A percentile compares a stretch with the other conserved stretches of the same genome.
These are phyloP conservation scores for Sipha flava DNA, from an alignment of 1,140 invertebrate genomes.

Conservation along the genomic window DNA sequence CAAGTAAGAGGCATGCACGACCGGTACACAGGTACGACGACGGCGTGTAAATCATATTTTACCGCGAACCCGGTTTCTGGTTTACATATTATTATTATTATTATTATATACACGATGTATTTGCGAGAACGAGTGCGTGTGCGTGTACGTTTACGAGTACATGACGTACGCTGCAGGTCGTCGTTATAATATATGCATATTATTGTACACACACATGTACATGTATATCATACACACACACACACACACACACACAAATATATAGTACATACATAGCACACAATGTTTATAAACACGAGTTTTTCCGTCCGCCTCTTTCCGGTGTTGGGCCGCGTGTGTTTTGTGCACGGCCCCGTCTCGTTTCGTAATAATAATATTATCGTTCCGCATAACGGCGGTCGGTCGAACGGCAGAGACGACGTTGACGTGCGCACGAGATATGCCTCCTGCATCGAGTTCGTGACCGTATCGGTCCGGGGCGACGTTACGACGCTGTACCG, in stretches of 20 bases:
- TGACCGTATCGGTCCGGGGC: background rate
- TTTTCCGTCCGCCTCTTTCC: background rate
- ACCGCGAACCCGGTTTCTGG: background rate
- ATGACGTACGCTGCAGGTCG: background rate
- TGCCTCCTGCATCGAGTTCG: too few species aligned
- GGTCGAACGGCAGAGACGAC: too few species aligned
- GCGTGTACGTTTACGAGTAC: too few species aligned
- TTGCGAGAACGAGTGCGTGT: background rate
- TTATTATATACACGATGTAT: too few species aligned
- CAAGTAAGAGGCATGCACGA: too few species aligned
- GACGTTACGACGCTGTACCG: too few species aligned
- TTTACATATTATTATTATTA: background rate
- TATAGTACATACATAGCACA: background rate
- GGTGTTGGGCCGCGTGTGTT: background rate
- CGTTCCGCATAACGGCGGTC: too few species aligned
- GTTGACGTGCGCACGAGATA: too few species aligned
- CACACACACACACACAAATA: too few species aligned
- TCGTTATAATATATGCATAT: slow-evolving; percentile 13
- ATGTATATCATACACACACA: too few species aligned
- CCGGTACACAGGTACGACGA: too few species aligned
- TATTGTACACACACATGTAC: background rate
- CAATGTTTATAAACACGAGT: background rate
- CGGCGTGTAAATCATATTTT: slow-evolving; percentile 5
- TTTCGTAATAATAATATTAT: background rate
- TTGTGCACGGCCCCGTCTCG: background rate